Base-by-base conservation (phyloP, 2,888 invertebrate species). In the Hartigia nigra region DNA sequence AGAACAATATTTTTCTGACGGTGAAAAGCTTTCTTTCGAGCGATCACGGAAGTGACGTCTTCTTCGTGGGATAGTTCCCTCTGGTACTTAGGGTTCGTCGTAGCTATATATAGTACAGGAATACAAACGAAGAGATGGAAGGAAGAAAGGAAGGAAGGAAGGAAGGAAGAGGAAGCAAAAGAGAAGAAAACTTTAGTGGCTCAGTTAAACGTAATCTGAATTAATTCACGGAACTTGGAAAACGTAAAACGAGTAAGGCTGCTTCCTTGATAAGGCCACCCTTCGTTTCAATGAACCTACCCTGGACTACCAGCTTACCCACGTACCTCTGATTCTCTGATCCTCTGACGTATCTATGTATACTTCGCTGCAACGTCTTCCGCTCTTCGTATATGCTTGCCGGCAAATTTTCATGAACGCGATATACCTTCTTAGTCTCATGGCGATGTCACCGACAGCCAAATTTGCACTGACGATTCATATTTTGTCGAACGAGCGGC, bases 131-230 rank as follows among this genome's bases (percentile, higher is more conserved):
- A 55, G 55, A 14, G n/a, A n/a, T n/a, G n/a, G n/a, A n/a, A n/a
- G n/a, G n/a, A n/a, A n/a, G n/a, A n/a, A n/a, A n/a, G n/a, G n/a
- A n/a, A n/a, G n/a, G n/a, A n/a, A n/a, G n/a, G n/a, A n/a, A n/a
- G n/a, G n/a, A 55, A 72, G 72, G 1, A 34, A 3, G 31, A 12
- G 14, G 1, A 72, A 31, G 76, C 77, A 75, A 31, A n/a, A 12
- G 1, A 72, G 34, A 77, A 72, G 34, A 77, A 74, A 76, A 72
- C 79, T 76, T 74, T 72, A 74, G 70, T 74, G 74, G 23, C 36
- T 72, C 72, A 72, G 82, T 82, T 81, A 78, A 85, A 80, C 80
- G 79, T 83, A 79, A 79, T 80, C 69, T 79, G 14, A 39, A 32
- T 34, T 77, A 78, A 80, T 80, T 74, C 81, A 37, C 31, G 77